Evolutionary conservation across 2,797 vertebrate species (phyloP).

Genomic region (Sebastes glaucus): DNA sequence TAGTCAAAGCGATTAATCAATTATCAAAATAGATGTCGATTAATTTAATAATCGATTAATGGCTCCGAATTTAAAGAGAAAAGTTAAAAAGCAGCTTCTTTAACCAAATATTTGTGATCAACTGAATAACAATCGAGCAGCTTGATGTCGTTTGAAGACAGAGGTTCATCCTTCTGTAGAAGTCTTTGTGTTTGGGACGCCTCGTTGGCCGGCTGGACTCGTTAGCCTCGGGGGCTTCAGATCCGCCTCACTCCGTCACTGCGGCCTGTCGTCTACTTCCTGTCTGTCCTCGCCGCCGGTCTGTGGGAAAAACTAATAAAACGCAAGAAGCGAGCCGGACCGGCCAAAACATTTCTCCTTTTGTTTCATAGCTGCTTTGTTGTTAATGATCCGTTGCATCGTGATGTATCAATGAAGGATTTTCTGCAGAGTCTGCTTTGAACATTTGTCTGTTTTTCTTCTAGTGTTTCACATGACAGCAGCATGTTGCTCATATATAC

Average conservation of each 20-base stretch:
- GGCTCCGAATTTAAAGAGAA: not conserved
- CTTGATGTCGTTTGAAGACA: not conserved
- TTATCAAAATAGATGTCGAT: no score
- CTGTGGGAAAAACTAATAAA: conserved; percentile 69
- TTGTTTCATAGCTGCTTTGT: conserved; percentile 42
- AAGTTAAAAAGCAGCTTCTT: not conserved
- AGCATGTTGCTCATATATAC: not conserved
- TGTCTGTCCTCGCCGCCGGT: conserved; percentile 11
- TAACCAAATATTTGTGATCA: not conserved
- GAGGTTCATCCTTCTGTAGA: not conserved
- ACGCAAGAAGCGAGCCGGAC: conserved; percentile 2
- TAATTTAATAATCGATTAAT: no score
- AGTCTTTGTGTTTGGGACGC: not conserved
- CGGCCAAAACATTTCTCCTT: conserved; percentile 22
- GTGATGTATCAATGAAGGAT: conserved; percentile 15
- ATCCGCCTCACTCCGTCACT: conserved; percentile 26
- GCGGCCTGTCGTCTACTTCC: conserved; percentile 18
- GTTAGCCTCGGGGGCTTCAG: conserved; percentile 11
- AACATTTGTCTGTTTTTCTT: conserved; percentile 9
- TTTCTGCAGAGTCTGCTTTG: conserved; percentile 16
- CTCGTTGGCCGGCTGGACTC: not conserved
- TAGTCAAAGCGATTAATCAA: no score
- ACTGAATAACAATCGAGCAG: not conserved
- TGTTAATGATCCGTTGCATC: conserved; percentile 36
- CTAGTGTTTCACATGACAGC: not conserved